Percentiles rank a stretch among this genome's conserved stretches.
Evolutionary conservation across 2,113 vertebrate genomes (phyloP).

Genomic region (Corythoichthys haematopterus): DNA sequence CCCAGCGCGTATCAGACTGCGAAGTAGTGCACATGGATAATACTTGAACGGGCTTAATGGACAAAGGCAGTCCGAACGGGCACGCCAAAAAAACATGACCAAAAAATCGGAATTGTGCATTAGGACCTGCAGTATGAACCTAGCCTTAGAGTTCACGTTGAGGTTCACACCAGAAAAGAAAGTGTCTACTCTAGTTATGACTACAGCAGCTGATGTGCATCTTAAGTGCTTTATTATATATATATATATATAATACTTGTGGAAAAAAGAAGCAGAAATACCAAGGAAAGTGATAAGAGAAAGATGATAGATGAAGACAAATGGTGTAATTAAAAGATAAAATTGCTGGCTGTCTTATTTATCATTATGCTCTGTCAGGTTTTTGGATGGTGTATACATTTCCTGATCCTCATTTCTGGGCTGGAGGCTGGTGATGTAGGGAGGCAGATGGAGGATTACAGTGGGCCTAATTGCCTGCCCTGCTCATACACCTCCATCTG

Average conservation of each 20-base stretch:
- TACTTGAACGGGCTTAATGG: too few species aligned
- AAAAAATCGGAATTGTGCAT: too few species aligned
- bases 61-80: too few species aligned
- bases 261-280: slow-evolving; percentile 9
- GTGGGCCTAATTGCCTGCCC: slow-evolving; percentile 65
- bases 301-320: slow-evolving; percentile 16
- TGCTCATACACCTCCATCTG: slow-evolving; percentile 56
- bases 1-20: too few species aligned
- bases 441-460: slow-evolving; percentile 71
- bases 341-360: slow-evolving; percentile 47
- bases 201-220: neutral
- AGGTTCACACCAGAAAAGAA: slow-evolving; percentile 25
- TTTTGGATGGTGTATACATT: slow-evolving; percentile 31
- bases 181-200: slow-evolving; percentile 1
- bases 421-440: slow-evolving; percentile 28
- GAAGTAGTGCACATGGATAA: too few species aligned
- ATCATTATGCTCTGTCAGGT: slow-evolving; percentile 42
- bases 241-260: neutral
- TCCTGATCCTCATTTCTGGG: slow-evolving; percentile 33
- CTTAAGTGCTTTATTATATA: neutral
- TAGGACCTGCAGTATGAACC: too few species aligned
- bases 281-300: slow-evolving; percentile 6
- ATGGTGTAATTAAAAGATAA: slow-evolving; percentile 27
- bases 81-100: too few species aligned
- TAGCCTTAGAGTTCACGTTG: slow-evolving; percentile 11